Evolutionary conservation across 1,140 invertebrate genomes (phyloP), one percentile per base, ranked within the genome.

Genomic region (Drosophila pseudoananassae): DNA sequence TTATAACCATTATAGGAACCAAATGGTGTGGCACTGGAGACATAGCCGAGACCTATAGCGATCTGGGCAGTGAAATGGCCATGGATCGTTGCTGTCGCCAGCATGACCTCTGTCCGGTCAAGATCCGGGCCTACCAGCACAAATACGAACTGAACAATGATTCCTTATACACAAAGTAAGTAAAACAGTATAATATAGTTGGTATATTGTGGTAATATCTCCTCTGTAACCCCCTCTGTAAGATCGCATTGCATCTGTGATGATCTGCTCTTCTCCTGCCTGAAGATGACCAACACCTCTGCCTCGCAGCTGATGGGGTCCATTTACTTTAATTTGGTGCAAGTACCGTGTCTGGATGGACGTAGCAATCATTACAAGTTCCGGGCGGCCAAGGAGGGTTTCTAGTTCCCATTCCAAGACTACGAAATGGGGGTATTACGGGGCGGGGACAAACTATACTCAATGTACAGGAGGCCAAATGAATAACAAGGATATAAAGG

Each of bases 21-120:
- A 97, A 97, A 92, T 97, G 97, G 97, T 98, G 97, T 84, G 97
- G 97, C 2, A 95, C 95, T 0, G 96, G 96, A 1, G 96, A 97
- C 87, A 94, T 97, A 57, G 97, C 97, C 1, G 92, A 93, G n/a
- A 94, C 94, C 76, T 97, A 97, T 92, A 95, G 95, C 90, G 96
- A 98, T 91, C 92, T 98, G 47, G 97, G 97, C 20, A 91, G 93
- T 0, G 94, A 96, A 76, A 92, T 93, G 33, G 92, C 93, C 15
- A 94, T 97, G 56, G 97, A 98, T 92, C 94, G 94, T 74, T 98
- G 97, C 91, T 98, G 97, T 90, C 93, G 97, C 47, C 94, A 94
- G 3, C 97, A 98, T 90, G 97, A 98, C 92, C 93, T 97, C 31
- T 94, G 94, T 65, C 94, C 94, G 93, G 96, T 93, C 93, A 97